Evolutionary conservation across 2,797 vertebrate species (phyloP).

Genomic region (Sebastes trivittatus): DNA sequence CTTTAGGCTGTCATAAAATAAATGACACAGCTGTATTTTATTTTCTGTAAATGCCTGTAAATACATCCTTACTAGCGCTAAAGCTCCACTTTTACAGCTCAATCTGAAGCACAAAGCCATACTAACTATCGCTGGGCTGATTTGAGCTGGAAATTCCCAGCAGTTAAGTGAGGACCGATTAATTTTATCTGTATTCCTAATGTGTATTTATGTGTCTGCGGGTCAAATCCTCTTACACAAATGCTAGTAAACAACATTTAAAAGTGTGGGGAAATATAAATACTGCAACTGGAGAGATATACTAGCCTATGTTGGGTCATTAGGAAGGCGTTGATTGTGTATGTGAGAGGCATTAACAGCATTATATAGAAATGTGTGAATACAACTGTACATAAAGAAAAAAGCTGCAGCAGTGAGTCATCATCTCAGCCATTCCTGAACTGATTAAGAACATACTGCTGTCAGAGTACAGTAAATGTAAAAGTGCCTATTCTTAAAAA

Average conservation of each 20-base stretch:
- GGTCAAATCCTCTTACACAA: conserved; percentile 63
- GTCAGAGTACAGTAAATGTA: neutral
- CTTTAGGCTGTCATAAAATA: conserved; percentile 42
- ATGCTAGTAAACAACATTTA: conserved; percentile 46
- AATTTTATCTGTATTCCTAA: conserved; percentile 53
- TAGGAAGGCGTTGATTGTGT: neutral
- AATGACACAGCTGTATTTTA: conserved; percentile 36
- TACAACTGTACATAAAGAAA: neutral
- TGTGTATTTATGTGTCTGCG: conserved; percentile 63
- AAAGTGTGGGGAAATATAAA: neutral
- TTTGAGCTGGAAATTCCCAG: conserved; percentile 41
- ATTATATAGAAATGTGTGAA: neutral
- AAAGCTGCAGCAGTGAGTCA: neutral
- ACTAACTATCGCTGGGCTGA: conserved; percentile 54
- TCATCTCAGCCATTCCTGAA: neutral
- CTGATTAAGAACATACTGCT: neutral
- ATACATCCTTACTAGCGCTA: conserved; percentile 42
- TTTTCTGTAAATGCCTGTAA: conserved; percentile 57
- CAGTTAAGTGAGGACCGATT: conserved; percentile 43
- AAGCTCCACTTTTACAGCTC: conserved; percentile 56
- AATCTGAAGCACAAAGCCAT: conserved; percentile 48
- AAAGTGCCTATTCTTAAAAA: neutral
- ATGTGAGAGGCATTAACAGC: neutral
- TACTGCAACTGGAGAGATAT: neutral
- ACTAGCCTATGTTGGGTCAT: neutral